Evolutionary conservation across 2,113 vertebrate species (phyloP).

Genomic region (Salvelinus alpinus): DNA sequence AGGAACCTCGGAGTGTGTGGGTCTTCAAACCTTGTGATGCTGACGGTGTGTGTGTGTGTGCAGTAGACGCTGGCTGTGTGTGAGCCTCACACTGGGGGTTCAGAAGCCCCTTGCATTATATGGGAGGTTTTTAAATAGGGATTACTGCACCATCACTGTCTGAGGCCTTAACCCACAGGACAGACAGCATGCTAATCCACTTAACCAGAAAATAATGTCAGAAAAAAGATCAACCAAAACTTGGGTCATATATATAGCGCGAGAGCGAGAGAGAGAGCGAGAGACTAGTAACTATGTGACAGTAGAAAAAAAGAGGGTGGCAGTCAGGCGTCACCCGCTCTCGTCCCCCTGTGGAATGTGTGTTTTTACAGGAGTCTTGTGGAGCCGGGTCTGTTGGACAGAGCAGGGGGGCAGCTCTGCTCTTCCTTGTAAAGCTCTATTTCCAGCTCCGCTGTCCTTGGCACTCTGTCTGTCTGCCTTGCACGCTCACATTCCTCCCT

Average conservation of each 20-base stretch:
- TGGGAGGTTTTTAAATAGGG: not conserved
- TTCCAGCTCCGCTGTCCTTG: conserved; percentile 15
- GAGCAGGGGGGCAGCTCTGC: not conserved
- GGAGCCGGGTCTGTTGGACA: not conserved
- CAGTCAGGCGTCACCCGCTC: conserved; percentile 11
- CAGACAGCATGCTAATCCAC: not conserved
- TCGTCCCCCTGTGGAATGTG: conserved; percentile 20
- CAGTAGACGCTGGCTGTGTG: not conserved
- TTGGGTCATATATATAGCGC: not conserved
- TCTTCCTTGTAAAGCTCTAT: conserved; percentile 19
- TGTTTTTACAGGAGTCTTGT: conserved; percentile 17
- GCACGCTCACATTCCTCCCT: conserved; percentile 21
- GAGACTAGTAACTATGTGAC: not conserved
- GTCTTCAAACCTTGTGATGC: not conserved
- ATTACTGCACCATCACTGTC: not conserved
- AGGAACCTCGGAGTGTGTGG: conserved; percentile 1
- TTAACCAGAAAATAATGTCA: not conserved
- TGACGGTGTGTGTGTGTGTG: too few relatives aligned
- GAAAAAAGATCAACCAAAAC: not conserved
- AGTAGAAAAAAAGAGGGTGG: conserved; percentile 11
- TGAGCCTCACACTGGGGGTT: conserved; percentile 1
- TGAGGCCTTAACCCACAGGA: not conserved
- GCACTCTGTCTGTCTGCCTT: not conserved
- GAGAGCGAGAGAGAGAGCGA: not conserved
- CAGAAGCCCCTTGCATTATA: not conserved